Conservation (phyloP, 1,140 invertebrate genomes). For the Trypoxylus dichotomus region DNA sequence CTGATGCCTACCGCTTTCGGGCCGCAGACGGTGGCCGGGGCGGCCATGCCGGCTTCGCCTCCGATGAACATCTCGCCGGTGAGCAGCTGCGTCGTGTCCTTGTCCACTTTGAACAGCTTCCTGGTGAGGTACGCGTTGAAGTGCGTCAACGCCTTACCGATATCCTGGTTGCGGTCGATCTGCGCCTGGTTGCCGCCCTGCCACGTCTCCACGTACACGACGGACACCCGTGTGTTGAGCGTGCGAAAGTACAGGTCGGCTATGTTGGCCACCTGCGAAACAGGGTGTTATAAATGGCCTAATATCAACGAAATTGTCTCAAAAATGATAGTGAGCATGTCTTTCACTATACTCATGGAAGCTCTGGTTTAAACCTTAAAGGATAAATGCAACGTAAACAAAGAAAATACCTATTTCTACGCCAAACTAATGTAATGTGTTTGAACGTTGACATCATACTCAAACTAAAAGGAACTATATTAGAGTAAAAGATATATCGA, state of each 20-base stretch:
- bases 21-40: constrained; percentile 89
- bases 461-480: no score
- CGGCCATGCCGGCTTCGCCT: constrained; percentile 88
- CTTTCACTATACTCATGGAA: no score
- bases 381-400: no score
- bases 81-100: constrained; percentile 89
- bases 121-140: constrained; percentile 88
- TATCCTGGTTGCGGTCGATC: constrained; percentile 81
- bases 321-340: no score
- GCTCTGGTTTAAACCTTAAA: no score
- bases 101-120: constrained; percentile 78
- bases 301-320: no score
- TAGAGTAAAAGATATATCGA: no score
- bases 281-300: no score
- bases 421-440: no score
- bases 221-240: constrained; percentile 87
- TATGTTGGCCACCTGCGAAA: constrained; percentile 81
- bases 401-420: no score
- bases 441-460: no score
- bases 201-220: constrained; percentile 97
- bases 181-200: constrained; percentile 79
- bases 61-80: constrained; percentile 82
- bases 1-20: constrained; percentile 88
- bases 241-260: constrained; percentile 83
- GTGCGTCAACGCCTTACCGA: constrained; percentile 80